Conservation (phyloP, 2,113 vertebrate species). For the Cromileptes altivelis region DNA sequence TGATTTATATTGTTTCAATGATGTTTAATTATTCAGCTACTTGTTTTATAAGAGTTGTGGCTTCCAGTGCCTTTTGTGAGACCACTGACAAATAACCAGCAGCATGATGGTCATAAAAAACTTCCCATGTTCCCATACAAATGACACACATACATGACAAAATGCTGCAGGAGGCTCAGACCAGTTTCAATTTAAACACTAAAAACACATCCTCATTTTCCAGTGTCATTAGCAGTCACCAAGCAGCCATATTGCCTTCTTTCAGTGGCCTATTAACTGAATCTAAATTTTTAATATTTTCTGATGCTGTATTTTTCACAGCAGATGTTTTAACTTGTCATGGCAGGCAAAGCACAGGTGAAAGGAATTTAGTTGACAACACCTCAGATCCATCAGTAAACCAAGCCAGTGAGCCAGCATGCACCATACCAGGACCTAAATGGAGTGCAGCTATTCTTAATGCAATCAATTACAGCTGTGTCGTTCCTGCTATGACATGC, state of each 20-base stretch:
- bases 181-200: background rate
- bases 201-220: background rate
- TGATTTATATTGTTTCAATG: slow-evolving; percentile 37
- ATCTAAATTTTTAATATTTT: background rate
- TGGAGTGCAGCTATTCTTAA: background rate
- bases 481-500: background rate
- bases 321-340: background rate
- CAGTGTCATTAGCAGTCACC: background rate
- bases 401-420: background rate
- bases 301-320: background rate
- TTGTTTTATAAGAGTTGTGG: slow-evolving; percentile 39
- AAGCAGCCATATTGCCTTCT: background rate
- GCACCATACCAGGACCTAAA: background rate
- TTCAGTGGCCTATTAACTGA: background rate
- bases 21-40: slow-evolving; percentile 42
- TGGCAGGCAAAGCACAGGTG: background rate
- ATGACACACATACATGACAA: too few species aligned
- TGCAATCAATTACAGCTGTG: background rate
- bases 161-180: background rate
- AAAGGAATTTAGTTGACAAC: background rate
- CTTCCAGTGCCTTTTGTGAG: slow-evolving; percentile 45
- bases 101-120: slow-evolving; percentile 12
- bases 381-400: background rate
- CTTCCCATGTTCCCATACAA: background rate
- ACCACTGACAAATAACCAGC: slow-evolving; percentile 50